A percentile compares a stretch with the other conserved stretches of the same genome.
Conservation (phyloP, 2,113 vertebrate species). For the Aix galericulata region DNA sequence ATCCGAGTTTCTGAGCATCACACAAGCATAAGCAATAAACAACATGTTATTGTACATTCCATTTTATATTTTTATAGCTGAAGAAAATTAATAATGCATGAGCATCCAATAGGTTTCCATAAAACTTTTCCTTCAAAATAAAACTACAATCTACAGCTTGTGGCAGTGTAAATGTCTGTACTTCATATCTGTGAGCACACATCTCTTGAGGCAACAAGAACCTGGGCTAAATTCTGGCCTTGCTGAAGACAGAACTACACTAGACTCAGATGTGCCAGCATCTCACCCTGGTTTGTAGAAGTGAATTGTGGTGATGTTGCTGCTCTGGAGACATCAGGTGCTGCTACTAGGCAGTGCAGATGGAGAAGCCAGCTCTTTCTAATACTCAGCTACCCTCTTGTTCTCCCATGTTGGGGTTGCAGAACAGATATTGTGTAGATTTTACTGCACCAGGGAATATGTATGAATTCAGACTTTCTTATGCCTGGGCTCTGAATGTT, state of each 20-base stretch:
- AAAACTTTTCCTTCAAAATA: constrained; percentile 62
- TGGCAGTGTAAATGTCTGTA: constrained; percentile 39
- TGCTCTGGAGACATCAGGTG: constrained; percentile 60
- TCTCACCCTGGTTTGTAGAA: constrained; percentile 7
- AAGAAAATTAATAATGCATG: constrained; percentile 76
- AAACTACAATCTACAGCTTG: constrained; percentile 46
- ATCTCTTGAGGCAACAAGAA: constrained; percentile 22
- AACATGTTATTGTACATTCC: constrained; percentile 72
- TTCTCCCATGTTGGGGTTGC: not conserved
- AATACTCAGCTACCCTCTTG: constrained; percentile 13
- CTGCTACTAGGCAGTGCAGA: constrained; percentile 54
- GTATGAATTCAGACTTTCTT: not conserved
- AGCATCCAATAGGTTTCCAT: constrained; percentile 60
- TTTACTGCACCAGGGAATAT: not conserved
- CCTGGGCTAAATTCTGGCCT: constrained; percentile 28
- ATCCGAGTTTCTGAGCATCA: constrained; percentile 61
- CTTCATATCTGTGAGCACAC: constrained; percentile 9
- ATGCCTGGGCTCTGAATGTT: not conserved
- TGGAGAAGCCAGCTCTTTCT: constrained; percentile 4
- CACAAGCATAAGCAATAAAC: constrained; percentile 68
- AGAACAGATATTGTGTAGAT: not conserved
- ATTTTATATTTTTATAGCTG: constrained; percentile 70
- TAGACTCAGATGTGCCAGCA: constrained; percentile 13
- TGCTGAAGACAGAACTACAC: constrained; percentile 19
- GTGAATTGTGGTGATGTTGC: constrained; percentile 31